A percentile compares a stretch with the other conserved stretches of the same genome.
phyloP scores from a whole-genome alignment of 2,797 vertebrate genomes.

The Mastacembelus armatus region DNA sequence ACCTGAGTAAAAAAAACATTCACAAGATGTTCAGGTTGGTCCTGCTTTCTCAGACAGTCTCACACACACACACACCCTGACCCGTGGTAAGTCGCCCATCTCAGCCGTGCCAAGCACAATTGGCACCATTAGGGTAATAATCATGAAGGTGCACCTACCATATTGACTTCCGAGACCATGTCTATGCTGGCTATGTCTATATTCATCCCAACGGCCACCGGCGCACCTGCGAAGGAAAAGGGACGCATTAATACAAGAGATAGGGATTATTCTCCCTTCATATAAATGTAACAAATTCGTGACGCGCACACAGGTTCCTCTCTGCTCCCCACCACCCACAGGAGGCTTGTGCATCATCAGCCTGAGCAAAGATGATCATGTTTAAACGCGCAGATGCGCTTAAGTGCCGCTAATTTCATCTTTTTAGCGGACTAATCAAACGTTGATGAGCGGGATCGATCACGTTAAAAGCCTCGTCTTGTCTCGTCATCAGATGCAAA shows the following conservation, averaged over 20 bases:
- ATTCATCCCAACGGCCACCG: conserved; percentile 98
- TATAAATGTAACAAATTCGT: conserved; percentile 73
- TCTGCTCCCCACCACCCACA: conserved; percentile 65
- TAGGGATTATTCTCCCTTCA: conserved; percentile 58
- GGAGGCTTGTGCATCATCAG: conserved; percentile 59
- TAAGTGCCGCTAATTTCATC: conserved; percentile 43
- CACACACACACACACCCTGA: conserved; percentile 27
- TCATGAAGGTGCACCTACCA: conserved; percentile 88
- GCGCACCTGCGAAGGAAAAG: conserved; percentile 90
- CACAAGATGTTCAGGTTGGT: too few species aligned
- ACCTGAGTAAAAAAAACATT: conserved; percentile 23
- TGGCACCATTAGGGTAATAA: conserved; percentile 41
- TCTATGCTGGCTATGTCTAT: conserved; percentile 99
- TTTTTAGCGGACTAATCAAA: conserved; percentile 61
- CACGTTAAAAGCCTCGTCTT: conserved; percentile 61
- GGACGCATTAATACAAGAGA: conserved; percentile 54
- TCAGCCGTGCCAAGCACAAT: conserved; percentile 43
- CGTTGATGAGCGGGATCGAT: conserved; percentile 70
- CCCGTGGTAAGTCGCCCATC: conserved; percentile 55
- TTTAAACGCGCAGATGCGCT: conserved; percentile 48
- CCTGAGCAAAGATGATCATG: conserved; percentile 18
- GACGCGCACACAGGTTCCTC: conserved; percentile 64
- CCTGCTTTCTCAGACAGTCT: conserved; percentile 1
- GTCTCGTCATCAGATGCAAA: conserved; percentile 61
- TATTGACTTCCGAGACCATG: conserved; percentile 99